Percentiles rank a stretch among this genome's conserved stretches.
phyloP scores from a whole-genome alignment of 92 coral and sea anemone genomes.

The Paragorgia papillata region DNA sequence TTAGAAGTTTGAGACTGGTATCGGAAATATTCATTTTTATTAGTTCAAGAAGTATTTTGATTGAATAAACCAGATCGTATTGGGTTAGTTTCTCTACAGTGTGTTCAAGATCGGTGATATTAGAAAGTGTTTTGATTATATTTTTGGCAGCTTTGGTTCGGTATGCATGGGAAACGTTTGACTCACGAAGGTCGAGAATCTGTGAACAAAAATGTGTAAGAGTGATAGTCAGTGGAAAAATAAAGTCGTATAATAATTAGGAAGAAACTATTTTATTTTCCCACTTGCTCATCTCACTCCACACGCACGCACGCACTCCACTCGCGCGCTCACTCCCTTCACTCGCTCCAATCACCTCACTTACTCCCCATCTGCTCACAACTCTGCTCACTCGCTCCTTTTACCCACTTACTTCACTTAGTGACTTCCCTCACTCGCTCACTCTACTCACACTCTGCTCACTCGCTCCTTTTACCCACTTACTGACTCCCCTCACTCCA shows the following conservation, averaged over 20 bases:
- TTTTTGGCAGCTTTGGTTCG: constrained; percentile 1
- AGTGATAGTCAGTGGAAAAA: background rate
- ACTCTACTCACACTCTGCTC: too few species aligned
- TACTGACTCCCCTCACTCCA: too few species aligned
- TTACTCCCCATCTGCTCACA: too few species aligned
- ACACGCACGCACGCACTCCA: too few species aligned
- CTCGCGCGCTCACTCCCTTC: too few species aligned
- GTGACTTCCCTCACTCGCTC: too few species aligned
- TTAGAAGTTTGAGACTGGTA: constrained; percentile 1
- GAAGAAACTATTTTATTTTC: too few species aligned
- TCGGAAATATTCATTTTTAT: constrained; percentile 23
- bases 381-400: too few species aligned
- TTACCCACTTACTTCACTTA: too few species aligned
- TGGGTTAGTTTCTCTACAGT: background rate
- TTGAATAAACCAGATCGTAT: background rate
- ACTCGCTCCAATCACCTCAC: too few species aligned
- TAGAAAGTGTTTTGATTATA: background rate
- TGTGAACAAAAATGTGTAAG: background rate
- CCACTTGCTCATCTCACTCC: too few species aligned
- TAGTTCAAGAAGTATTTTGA: constrained; percentile 6
- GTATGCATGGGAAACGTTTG: background rate
- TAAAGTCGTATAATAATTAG: background rate
- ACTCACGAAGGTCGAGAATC: background rate
- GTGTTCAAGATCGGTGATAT: constrained; percentile 18
- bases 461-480: too few species aligned